A percentile compares a stretch with the other conserved stretches of the same genome.
phyloP scores from a whole-genome alignment of 2,797 vertebrate species.

The Enteromius anoplus region DNA sequence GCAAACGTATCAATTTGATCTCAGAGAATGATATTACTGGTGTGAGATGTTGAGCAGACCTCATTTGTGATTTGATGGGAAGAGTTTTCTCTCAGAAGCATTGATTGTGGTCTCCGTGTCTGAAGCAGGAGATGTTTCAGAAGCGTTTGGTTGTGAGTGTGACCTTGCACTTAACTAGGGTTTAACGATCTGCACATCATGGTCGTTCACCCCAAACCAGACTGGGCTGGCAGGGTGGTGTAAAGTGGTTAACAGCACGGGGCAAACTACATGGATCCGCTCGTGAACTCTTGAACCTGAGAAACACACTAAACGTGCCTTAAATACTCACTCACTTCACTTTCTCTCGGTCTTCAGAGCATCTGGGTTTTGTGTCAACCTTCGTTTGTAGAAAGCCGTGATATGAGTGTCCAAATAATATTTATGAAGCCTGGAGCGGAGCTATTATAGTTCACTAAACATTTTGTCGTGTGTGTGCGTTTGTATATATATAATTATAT shows the following conservation, averaged over 20 bases:
- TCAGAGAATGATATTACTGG: neutral
- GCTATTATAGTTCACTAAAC: neutral
- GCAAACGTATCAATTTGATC: neutral
- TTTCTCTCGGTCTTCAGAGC: conserved; percentile 54
- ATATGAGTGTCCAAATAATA: neutral
- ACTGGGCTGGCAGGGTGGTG: conserved; percentile 71
- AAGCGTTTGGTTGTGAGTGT: conserved; percentile 40
- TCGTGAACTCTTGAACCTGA: conserved; percentile 74
- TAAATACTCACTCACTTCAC: conserved; percentile 27
- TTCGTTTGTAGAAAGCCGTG: conserved; percentile 36
- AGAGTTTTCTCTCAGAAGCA: neutral
- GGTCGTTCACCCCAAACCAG: conserved; percentile 76
- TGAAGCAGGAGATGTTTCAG: conserved; percentile 49
- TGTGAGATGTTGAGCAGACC: neutral
- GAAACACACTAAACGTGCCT: conserved; percentile 59
- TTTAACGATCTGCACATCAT: conserved; percentile 73
- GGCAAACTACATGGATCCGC: conserved; percentile 70
- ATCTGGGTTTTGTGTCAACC: conserved; percentile 14
- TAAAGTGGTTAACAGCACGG: conserved; percentile 68
- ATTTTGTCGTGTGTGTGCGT: too few relatives aligned
- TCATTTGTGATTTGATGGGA: too few relatives aligned
- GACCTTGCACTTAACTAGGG: conserved; percentile 48
- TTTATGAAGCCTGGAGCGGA: neutral
- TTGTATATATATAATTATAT: too few relatives aligned
- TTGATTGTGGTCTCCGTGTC: neutral